Conservation (phyloP, 2,113 vertebrate species). For the Scopus umbretta region DNA sequence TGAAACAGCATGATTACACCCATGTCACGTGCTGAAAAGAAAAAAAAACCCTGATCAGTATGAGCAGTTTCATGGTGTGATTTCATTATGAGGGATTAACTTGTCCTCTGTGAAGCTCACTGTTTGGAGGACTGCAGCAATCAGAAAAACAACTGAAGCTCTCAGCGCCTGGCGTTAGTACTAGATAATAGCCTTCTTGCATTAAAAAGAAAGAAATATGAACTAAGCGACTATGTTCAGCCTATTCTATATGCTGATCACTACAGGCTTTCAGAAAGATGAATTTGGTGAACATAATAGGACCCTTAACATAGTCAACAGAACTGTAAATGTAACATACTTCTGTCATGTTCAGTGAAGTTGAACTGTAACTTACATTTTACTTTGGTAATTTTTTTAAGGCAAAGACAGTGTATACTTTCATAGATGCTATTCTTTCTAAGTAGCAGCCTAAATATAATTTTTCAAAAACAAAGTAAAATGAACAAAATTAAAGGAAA, state of each 20-base stretch:
- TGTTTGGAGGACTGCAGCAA: slow-evolving; percentile 25
- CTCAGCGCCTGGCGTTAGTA: neutral
- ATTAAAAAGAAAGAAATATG: slow-evolving; percentile 52
- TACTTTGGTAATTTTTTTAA: slow-evolving; percentile 17
- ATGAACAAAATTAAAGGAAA: neutral
- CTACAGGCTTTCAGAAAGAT: slow-evolving; percentile 47
- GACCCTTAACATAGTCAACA: slow-evolving; percentile 31
- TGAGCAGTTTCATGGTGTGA: slow-evolving; percentile 42
- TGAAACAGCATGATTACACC: slow-evolving; percentile 42
- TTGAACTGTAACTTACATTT: slow-evolving; percentile 30
- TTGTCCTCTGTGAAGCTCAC: slow-evolving; percentile 34
- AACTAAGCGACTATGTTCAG: neutral
- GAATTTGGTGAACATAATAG: slow-evolving; percentile 34
- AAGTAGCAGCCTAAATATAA: neutral
- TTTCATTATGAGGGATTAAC: slow-evolving; percentile 64
- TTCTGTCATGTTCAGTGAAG: slow-evolving; percentile 47
- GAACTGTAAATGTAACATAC: slow-evolving; percentile 19
- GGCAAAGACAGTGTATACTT: neutral
- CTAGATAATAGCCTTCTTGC: slow-evolving; percentile 22
- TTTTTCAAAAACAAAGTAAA: neutral
- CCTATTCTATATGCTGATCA: slow-evolving; percentile 24
- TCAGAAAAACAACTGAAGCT: slow-evolving; percentile 22
- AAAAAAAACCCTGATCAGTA: slow-evolving; percentile 35
- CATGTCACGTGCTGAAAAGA: slow-evolving; percentile 7
- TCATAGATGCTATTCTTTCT: neutral